Conservation (phyloP, 1,140 invertebrate genomes). For the Camponotus vicinus region DNA sequence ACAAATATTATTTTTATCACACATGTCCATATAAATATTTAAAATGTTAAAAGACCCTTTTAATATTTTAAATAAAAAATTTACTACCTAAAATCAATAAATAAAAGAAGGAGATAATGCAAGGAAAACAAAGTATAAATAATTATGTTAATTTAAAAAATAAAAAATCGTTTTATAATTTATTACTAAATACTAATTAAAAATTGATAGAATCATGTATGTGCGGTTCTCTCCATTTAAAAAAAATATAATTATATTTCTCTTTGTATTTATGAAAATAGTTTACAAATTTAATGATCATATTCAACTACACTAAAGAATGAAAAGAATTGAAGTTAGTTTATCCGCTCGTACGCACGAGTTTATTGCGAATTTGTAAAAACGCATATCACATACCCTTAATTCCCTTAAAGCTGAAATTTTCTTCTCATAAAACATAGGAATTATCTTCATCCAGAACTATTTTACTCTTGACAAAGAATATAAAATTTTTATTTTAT, state of each 20-base stretch:
- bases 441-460: not conserved
- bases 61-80: slow-evolving; percentile 3
- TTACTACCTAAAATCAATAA: not conserved
- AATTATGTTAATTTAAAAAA: not conserved
- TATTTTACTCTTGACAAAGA: not conserved
- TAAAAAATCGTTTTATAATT: not conserved
- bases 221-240: too few species aligned
- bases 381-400: not conserved
- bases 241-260: not conserved
- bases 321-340: slow-evolving; percentile 2
- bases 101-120: not conserved
- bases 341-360: not conserved
- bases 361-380: slow-evolving; percentile 6
- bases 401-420: slow-evolving; percentile 8
- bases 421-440: not conserved
- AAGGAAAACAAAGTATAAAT: not conserved
- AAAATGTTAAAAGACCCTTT: not conserved
- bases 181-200: slow-evolving; percentile 4
- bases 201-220: not conserved
- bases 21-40: not conserved
- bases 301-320: not conserved
- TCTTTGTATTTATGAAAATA: not conserved
- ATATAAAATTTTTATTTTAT: not conserved
- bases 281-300: slow-evolving; percentile 1
- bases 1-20: not conserved